A percentile compares a stretch with the other conserved stretches of the same genome.
Conservation (phyloP, 92 coral and sea anemone genomes). For the Heliopora coerulea region DNA sequence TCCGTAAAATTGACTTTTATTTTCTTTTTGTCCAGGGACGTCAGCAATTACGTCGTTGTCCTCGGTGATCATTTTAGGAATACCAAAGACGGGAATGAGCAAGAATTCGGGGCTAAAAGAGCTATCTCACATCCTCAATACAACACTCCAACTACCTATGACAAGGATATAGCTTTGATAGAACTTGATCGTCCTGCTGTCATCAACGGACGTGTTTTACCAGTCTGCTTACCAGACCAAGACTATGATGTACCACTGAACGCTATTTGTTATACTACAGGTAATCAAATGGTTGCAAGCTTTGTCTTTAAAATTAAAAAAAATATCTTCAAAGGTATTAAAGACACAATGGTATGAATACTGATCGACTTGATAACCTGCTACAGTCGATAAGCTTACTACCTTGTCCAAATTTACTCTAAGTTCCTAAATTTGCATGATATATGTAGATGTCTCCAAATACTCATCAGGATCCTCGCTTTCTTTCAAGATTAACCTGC, state of each 20-base stretch:
- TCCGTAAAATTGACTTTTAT: no score
- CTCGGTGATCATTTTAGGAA: not conserved
- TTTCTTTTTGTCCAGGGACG: no score
- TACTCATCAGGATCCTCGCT: no score
- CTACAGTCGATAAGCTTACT: no score
- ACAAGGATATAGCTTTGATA: not conserved
- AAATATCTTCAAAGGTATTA: no score
- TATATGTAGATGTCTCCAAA: no score
- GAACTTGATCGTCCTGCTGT: not conserved
- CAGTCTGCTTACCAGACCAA: not conserved
- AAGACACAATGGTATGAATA: no score
- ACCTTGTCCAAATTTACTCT: no score
- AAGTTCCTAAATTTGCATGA: no score
- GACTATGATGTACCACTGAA: not conserved
- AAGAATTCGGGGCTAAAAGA: not conserved
- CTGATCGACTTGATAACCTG: no score
- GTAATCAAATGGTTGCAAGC: not conserved
- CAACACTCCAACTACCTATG: not conserved
- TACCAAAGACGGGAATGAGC: not conserved
- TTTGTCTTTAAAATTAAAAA: no score
- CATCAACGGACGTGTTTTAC: not conserved
- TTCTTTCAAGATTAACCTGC: no score
- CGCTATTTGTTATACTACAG: not conserved
- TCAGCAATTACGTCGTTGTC: not conserved
- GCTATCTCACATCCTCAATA: not conserved